Base-by-base conservation (phyloP, 2,888 invertebrate genomes). In the Emesis russula region DNA sequence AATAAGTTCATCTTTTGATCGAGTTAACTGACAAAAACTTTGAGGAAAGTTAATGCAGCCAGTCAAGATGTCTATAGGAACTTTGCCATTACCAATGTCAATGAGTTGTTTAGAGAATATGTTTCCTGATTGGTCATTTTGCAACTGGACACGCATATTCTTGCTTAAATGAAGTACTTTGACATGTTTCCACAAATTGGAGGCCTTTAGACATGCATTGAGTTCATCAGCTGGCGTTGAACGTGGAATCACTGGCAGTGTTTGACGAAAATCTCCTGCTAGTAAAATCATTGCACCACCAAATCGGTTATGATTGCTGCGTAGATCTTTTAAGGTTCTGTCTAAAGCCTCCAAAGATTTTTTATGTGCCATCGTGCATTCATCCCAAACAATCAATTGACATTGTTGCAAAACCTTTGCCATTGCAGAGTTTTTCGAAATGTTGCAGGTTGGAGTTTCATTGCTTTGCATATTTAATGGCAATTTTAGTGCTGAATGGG, bases 21-120 rank as follows among this genome's bases (percentile, higher is more conserved):
- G 31, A 44, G 82, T 76, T 53, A 88, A 85, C 75, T 86, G 85
- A 81, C 82, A 83, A 93, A 91, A 92, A 90, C 53, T 87, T 66
- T 76, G 44, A 76, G 87, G 88, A 79, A 91, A 85, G 76, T 68
- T 88, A 76, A 90, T 91, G 86, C 70, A 88, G 82, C 88, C 89
- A 85, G 90, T 85, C 85, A 76, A 87, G 31, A 73, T 48, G 13
- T 44, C 44, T 44, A 44, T 44, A 44, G 13, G 44, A 44, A 44
- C 11, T 44, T 44, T 44, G 13, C 44, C 44, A 44, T 44, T 44
- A 44, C 44, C 44, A 44, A 44, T 44, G 9, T 44, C 44, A 44
- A 44, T 44, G 9, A 44, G 44, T 44, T 13, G 44, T 44, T 44
- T 44, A 44, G 44, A 13, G 44, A 44, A 44, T 44, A 44, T 44